phyloP scores from a whole-genome alignment of 1,140 invertebrate species.

The Piezodorus guildinii region DNA sequence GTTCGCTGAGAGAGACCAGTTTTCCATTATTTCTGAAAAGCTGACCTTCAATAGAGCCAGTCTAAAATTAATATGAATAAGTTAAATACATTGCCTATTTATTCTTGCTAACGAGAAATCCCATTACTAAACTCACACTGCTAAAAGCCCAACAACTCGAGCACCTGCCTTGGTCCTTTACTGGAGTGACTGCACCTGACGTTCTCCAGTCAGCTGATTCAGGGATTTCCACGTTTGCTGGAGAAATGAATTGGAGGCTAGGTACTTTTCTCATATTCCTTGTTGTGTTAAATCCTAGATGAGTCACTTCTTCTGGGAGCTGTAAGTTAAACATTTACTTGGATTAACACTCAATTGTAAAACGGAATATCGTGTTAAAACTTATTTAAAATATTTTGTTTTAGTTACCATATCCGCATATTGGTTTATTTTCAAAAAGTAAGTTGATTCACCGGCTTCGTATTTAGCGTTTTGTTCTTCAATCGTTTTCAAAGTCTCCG shows the following conservation, averaged over 20 bases:
- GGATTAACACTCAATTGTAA: neutral
- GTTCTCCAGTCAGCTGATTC: neutral
- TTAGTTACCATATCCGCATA: neutral
- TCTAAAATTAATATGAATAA: slow-evolving; percentile 42
- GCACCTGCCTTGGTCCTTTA: too few species aligned
- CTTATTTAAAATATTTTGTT: neutral
- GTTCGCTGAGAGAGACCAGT: slow-evolving; percentile 86
- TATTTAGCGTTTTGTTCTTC: neutral
- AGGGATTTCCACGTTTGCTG: neutral
- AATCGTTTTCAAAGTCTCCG: neutral
- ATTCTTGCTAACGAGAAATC: neutral
- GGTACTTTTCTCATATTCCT: neutral
- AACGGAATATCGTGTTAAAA: neutral
- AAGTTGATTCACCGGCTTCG: neutral
- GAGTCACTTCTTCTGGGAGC: neutral
- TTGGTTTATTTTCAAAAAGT: neutral
- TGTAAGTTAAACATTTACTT: neutral
- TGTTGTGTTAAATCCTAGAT: neutral
- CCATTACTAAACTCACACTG: too few species aligned
- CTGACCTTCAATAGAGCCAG: slow-evolving; percentile 90
- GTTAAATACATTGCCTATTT: neutral
- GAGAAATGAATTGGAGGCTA: neutral
- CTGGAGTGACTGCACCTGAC: neutral
- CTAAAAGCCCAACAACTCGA: too few species aligned
- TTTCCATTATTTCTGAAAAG: slow-evolving; percentile 73